Evolutionary conservation across 92 coral and sea anemone genomes (phyloP).

Genomic region (Isaurus tuberculatus): DNA sequence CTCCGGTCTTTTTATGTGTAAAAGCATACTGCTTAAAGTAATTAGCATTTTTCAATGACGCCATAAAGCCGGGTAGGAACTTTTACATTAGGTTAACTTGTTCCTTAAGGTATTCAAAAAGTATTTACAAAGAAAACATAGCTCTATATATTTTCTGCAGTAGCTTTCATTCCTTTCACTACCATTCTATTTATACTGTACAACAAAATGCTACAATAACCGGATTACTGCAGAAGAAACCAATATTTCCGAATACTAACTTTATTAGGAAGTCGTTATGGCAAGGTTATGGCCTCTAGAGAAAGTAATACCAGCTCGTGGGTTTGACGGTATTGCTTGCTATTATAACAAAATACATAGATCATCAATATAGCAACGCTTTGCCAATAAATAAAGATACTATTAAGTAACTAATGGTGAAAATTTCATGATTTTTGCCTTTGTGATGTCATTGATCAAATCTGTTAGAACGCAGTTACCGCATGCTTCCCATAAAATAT

Average conservation of each 20-base stretch:
- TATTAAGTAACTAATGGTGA: background rate
- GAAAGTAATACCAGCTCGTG: background rate
- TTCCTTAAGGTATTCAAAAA: slow-evolving; percentile 3
- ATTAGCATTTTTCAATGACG: background rate
- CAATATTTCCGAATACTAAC: slow-evolving; percentile 35
- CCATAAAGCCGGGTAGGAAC: background rate
- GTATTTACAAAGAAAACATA: slow-evolving; percentile 30
- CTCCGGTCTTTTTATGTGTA: slow-evolving; percentile 6
- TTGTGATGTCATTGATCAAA: background rate
- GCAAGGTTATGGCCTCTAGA: background rate
- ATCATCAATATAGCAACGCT: background rate
- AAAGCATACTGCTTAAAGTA: background rate
- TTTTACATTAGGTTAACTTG: background rate
- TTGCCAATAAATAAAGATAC: background rate
- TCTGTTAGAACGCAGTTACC: background rate
- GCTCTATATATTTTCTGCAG: background rate
- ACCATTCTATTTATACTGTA: no score
- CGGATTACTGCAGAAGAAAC: slow-evolving; percentile 8
- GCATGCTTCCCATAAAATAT: background rate
- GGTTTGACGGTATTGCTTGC: background rate
- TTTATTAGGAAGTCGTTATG: slow-evolving; percentile 32
- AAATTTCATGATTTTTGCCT: background rate
- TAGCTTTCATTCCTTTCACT: background rate
- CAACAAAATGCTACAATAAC: background rate
- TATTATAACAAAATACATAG: background rate